phyloP scores from a whole-genome alignment of 1,140 invertebrate genomes.

The Venturia canescens region DNA sequence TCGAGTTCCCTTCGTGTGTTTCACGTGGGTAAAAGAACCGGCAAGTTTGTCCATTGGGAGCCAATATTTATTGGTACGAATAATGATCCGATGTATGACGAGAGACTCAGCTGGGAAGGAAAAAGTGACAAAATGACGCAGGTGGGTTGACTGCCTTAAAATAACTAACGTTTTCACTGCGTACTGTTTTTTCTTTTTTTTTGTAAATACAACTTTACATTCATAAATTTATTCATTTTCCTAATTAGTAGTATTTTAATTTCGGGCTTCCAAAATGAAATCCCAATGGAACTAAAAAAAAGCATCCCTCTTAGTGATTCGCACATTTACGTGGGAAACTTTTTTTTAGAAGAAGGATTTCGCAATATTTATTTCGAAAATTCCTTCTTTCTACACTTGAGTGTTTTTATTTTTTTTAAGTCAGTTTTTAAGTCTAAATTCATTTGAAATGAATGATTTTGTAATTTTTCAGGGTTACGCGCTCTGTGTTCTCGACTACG shows the following conservation, averaged over 20 bases:
- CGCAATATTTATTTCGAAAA: too few species aligned
- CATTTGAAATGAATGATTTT: conserved; percentile 15
- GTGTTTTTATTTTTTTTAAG: too few species aligned
- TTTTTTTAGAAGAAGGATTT: too few species aligned
- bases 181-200: too few species aligned
- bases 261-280: too few species aligned
- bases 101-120: conserved; percentile 92
- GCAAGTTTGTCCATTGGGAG: conserved; percentile 91
- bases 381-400: too few species aligned
- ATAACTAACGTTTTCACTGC: conserved; percentile 19
- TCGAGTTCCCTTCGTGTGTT: conserved; percentile 86
- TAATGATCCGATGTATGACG: conserved; percentile 91
- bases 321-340: too few species aligned
- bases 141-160: conserved; percentile 76
- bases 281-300: too few species aligned
- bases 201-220: conserved; percentile 10
- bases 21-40: conserved; percentile 88
- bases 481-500: conserved; percentile 91
- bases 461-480: conserved; percentile 85
- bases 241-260: too few species aligned
- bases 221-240: not conserved
- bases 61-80: conserved; percentile 93
- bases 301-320: too few species aligned
- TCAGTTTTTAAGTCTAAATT: not conserved
- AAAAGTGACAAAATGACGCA: conserved; percentile 97